A percentile compares a stretch with the other conserved stretches of the same genome.
These are phyloP conservation scores for Latrodectus geometricus DNA, from an alignment of 1,140 invertebrate species.

Conservation along the genomic window DNA sequence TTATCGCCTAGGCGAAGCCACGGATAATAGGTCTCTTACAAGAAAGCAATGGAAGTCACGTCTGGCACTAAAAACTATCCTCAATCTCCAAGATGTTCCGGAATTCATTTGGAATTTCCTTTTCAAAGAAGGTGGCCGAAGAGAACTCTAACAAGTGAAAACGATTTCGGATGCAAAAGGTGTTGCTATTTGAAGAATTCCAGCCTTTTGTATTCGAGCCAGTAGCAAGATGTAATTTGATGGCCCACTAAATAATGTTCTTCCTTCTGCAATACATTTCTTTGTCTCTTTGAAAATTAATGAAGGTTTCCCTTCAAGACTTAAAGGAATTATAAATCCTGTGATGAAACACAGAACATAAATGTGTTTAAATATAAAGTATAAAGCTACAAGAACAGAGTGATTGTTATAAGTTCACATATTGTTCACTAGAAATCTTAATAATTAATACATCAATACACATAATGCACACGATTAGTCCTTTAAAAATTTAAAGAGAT, in stretches of 20 bases:
- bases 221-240: constrained; percentile 37
- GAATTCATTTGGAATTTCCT: constrained; percentile 55
- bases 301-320: neutral
- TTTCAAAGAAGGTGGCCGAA: constrained; percentile 21
- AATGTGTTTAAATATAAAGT: neutral
- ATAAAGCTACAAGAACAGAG: too few relatives aligned
- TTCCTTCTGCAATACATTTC: neutral
- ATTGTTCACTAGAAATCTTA: too few relatives aligned
- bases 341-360: neutral
- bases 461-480: too few relatives aligned
- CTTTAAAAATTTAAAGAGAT: too few relatives aligned
- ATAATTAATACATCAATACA: too few relatives aligned
- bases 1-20: constrained; percentile 35
- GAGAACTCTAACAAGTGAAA: constrained; percentile 49
- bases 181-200: constrained; percentile 52
- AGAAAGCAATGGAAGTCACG: constrained; percentile 49
- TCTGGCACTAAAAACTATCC: constrained; percentile 37
- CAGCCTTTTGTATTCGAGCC: neutral
- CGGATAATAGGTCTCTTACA: constrained; percentile 47
- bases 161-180: constrained; percentile 44
- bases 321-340: neutral
- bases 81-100: constrained; percentile 48
- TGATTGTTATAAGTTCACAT: too few relatives aligned
- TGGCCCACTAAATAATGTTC: constrained; percentile 3
- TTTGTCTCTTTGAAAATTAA: too few relatives aligned